Base-by-base conservation (phyloP, 1,140 invertebrate species). In the Steinernema feltiae region DNA sequence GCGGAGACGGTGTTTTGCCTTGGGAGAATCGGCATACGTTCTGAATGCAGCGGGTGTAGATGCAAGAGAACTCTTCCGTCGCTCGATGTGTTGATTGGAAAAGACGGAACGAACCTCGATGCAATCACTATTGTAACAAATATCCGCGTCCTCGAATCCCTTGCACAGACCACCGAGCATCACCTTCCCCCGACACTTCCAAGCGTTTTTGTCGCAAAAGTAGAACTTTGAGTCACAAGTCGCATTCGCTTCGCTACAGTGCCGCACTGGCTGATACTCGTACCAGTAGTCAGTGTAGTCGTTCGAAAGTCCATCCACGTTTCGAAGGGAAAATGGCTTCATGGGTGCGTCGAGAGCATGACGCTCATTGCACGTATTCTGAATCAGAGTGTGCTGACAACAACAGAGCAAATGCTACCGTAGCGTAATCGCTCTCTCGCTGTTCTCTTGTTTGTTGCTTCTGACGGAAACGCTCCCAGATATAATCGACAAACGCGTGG, bases 401-500 rank as follows among this genome's bases (percentile, higher is more conserved):
- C n/a, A n/a, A n/a, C n/a, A n/a, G n/a, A n/a, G n/a, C n/a, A n/a
- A n/a, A n/a, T n/a, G n/a, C 76, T 75, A 84, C 83, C 46, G 48
- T 78, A n/a, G 85, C 84, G 71, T 81, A 85, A 30, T 85, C 85
- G 15, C 48, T 76, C 41, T 85, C 85, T 41, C 84, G 70, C 75
- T 85, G 80, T 18, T 78, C 41, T 63, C 85, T 73, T 1, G 78
- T 85, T 75, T 84, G 84, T 69, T 81, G 81, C 30, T 78, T 78
- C 30, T 81, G 78, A 29, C 87, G 73, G 73, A 87, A 88, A 30
- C 81, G 79, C 72, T 87, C 85, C 84, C 84, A 87, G 69, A 87
- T 69, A 69, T 80, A 82, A 69, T 87, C 87, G 24, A 88, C 78
- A 79, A 87, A 88, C 1, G 85, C 76, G 79, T 87, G 87, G 73